A percentile compares a stretch with the other conserved stretches of the same genome.
These are phyloP conservation scores for Ceyx erithaca DNA, from an alignment of 2,797 vertebrate genomes.

Conservation along the genomic window DNA sequence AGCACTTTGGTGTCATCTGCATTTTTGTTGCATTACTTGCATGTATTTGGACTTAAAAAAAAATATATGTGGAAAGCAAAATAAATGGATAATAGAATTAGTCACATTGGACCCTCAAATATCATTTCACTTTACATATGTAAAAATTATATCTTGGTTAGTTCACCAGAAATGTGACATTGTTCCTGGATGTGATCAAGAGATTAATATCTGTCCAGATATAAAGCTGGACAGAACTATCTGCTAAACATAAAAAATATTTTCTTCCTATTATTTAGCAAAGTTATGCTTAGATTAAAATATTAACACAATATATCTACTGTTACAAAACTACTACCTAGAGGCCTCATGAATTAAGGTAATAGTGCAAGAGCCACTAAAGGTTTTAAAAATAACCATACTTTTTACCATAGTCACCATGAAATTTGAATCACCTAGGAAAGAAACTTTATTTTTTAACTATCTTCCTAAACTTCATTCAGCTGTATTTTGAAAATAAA, in stretches of 20 bases:
- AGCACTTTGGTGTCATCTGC: background rate
- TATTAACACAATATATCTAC: background rate
- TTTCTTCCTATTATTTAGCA: background rate
- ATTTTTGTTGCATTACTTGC: background rate
- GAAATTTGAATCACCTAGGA: background rate
- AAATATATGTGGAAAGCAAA: background rate
- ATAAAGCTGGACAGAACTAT: background rate
- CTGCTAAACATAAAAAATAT: background rate
- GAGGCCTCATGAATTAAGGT: background rate
- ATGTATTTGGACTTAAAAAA: background rate
- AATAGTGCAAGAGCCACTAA: background rate
- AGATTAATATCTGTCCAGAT: background rate
- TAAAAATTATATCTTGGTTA: background rate
- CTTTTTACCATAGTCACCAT: background rate
- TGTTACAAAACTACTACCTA: background rate
- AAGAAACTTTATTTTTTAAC: conserved; percentile 27
- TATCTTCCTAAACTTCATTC: background rate
- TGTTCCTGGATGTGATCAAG: background rate
- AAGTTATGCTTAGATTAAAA: background rate
- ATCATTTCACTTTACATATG: background rate
- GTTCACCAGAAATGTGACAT: background rate
- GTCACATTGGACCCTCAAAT: background rate
- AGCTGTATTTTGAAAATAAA: background rate
- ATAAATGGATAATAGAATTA: background rate
- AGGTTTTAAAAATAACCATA: background rate